A percentile compares a stretch with the other conserved stretches of the same genome.
phyloP scores from a whole-genome alignment of 2,888 invertebrate genomes.

The Cataglyphis rosenhaueri region DNA sequence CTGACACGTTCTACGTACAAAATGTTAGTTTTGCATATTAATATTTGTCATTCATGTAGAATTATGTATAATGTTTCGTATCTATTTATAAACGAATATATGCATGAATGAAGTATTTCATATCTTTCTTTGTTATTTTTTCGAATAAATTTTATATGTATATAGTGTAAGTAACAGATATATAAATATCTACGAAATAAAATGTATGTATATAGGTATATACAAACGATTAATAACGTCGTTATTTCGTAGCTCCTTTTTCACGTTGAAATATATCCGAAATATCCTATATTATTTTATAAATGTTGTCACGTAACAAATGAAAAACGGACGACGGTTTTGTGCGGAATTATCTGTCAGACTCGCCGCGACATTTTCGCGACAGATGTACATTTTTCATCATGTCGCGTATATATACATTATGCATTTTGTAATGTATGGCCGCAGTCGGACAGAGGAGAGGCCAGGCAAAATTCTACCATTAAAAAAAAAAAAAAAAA shows the following conservation, averaged over 20 bases:
- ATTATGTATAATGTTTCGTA: constrained; percentile 19
- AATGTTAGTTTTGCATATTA: constrained; percentile 27
- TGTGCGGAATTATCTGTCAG: constrained; percentile 50
- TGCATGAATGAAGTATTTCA: neutral
- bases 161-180: neutral
- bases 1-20: constrained; percentile 15
- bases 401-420: constrained; percentile 19
- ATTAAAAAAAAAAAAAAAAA: neutral
- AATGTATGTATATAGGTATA: neutral
- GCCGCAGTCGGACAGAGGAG: neutral
- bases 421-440: constrained; percentile 37
- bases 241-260: neutral
- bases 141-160: constrained; percentile 1
- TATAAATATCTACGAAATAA: neutral
- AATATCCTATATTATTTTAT: constrained; percentile 31
- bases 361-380: constrained; percentile 29
- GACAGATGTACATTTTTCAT: constrained; percentile 45
- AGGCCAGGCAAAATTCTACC: neutral
- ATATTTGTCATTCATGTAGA: constrained; percentile 20
- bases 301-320: constrained; percentile 49
- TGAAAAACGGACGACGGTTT: constrained; percentile 7
- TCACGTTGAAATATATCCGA: neutral
- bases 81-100: neutral
- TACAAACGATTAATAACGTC: constrained; percentile 21
- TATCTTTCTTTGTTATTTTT: constrained; percentile 5